Percentiles rank a stretch among this genome's conserved stretches.
These are phyloP conservation scores for Notothenia rossii DNA, from an alignment of 2,113 vertebrate genomes.

Conservation along the genomic window DNA sequence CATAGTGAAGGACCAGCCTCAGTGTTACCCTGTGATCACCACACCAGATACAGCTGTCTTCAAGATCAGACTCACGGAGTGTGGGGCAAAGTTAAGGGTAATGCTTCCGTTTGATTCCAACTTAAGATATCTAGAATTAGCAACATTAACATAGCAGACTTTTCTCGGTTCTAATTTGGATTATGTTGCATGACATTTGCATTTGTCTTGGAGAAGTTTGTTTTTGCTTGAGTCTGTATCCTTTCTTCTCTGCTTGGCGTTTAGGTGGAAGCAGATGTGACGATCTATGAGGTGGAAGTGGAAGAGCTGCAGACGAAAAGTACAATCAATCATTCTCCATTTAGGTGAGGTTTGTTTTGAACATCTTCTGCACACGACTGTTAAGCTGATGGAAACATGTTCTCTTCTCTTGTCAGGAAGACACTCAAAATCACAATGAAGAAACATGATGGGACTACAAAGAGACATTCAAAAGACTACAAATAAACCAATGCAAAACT, in stretches of 20 bases:
- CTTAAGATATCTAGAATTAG: neutral
- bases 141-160: neutral
- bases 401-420: too few relatives aligned
- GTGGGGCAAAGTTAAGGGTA: conserved; percentile 71
- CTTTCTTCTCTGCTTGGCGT: neutral
- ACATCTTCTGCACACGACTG: neutral
- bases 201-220: neutral
- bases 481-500: too few relatives aligned
- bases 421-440: too few relatives aligned
- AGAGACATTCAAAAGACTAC: too few relatives aligned
- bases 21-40: conserved; percentile 64
- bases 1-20: conserved; percentile 61
- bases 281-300: conserved; percentile 74
- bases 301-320: conserved; percentile 27
- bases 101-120: neutral
- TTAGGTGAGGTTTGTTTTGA: conserved; percentile 46
- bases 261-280: conserved; percentile 58
- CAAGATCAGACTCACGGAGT: conserved; percentile 73
- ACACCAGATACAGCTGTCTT: conserved; percentile 69
- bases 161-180: neutral
- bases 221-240: neutral
- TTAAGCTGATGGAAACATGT: neutral
- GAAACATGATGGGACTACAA: too few relatives aligned
- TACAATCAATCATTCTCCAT: conserved; percentile 25
- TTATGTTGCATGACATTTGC: neutral